Conservation (phyloP, 1,140 invertebrate genomes). For the Pogonomyrmex barbatus region DNA sequence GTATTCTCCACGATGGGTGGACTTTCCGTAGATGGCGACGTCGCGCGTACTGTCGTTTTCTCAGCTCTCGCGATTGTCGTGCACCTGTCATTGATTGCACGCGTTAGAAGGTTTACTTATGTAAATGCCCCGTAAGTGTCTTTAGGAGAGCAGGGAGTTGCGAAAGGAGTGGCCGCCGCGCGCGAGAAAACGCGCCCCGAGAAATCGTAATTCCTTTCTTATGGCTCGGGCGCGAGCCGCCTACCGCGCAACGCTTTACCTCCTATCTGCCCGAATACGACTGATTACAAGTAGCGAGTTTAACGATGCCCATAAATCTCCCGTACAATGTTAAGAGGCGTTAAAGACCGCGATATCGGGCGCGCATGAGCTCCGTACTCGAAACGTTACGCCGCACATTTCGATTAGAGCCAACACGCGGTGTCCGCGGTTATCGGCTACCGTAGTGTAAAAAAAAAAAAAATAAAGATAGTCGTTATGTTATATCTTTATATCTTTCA, state of each 20-base stretch:
- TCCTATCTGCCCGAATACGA: conserved; percentile 45
- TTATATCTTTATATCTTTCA: conserved; percentile 39
- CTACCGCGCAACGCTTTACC: conserved; percentile 30
- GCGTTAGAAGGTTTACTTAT: conserved; percentile 74
- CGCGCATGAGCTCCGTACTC: conserved; percentile 34
- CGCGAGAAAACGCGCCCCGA: conserved; percentile 40
- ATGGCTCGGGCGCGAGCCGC: conserved; percentile 34
- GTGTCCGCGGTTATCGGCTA: conserved; percentile 3
- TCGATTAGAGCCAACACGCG: neutral
- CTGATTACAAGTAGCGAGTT: conserved; percentile 68
- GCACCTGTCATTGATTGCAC: conserved; percentile 67
- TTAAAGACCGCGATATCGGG: conserved; percentile 65
- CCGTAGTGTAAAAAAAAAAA: neutral
- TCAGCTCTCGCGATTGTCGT: conserved; percentile 41
- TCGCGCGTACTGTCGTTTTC: neutral
- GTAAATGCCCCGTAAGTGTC: conserved; percentile 70
- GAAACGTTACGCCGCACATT: conserved; percentile 27
- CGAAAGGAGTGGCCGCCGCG: conserved; percentile 60
- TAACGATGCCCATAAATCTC: conserved; percentile 68
- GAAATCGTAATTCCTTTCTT: conserved; percentile 71
- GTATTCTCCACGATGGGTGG: neutral
- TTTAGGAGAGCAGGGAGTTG: conserved; percentile 63
- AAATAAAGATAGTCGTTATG: conserved; percentile 8
- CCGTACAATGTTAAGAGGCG: conserved; percentile 47
- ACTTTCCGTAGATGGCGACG: conserved; percentile 28